phyloP scores from a whole-genome alignment of 35 echinoderm and acorn worm species.

The Heliocidaris tuberculata region DNA sequence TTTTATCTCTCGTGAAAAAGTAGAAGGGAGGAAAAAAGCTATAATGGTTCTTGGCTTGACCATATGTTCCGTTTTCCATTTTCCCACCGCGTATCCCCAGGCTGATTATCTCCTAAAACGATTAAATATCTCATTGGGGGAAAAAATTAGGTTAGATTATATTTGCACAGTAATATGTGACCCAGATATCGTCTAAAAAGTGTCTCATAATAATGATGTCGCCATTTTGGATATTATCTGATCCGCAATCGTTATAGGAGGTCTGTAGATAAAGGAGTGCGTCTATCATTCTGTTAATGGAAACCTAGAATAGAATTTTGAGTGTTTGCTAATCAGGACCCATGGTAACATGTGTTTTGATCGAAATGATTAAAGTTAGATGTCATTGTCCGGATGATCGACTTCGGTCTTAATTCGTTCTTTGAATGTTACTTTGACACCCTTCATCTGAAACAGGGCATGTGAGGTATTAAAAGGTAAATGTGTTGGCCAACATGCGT shows the following conservation, averaged over 20 bases:
- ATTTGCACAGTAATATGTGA: neutral
- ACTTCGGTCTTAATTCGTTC: neutral
- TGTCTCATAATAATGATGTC: neutral
- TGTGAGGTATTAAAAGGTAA: neutral
- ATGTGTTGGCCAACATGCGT: neutral
- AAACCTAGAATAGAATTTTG: neutral
- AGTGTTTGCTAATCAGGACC: neutral
- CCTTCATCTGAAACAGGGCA: too few species aligned
- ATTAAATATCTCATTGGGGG: neutral
- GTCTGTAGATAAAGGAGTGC: neutral
- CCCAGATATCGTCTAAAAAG: neutral
- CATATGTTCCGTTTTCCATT: neutral
- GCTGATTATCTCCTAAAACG: neutral
- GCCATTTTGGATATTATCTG: neutral
- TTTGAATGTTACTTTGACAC: neutral
- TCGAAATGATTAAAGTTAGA: neutral
- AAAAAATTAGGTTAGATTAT: constrained; percentile 1
- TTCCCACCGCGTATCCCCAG: neutral
- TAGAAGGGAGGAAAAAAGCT: neutral
- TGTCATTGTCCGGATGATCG: neutral
- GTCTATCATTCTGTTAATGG: neutral
- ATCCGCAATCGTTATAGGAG: neutral
- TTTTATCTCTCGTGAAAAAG: neutral
- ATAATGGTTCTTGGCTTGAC: neutral
- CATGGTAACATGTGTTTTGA: neutral